A percentile compares a stretch with the other conserved stretches of the same genome.
phyloP scores from a whole-genome alignment of 2,888 invertebrate species.

The Dryocosmus kuriphilus region DNA sequence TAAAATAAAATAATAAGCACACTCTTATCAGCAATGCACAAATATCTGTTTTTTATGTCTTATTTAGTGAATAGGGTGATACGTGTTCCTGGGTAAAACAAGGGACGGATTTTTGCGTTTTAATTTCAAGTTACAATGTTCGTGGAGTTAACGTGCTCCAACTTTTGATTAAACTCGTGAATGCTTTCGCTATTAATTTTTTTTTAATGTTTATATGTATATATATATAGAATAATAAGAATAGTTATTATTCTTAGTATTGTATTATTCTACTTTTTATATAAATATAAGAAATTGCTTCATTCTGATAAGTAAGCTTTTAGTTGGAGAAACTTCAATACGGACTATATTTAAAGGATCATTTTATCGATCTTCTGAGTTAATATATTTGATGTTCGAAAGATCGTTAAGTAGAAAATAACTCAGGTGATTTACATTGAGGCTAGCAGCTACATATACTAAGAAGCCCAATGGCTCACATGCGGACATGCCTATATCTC shows the following conservation, averaged over 20 bases:
- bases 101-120: not conserved
- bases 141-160: not conserved
- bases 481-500: constrained; percentile 21
- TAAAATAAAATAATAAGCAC: not conserved
- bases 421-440: constrained; percentile 17
- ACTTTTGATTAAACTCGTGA: not conserved
- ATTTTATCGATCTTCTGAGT: not conserved
- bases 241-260: no score
- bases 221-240: no score
- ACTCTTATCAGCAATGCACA: not conserved
- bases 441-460: constrained; percentile 3
- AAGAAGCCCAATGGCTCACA: constrained; percentile 7
- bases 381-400: not conserved
- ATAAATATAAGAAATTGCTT: no score
- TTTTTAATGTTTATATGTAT: not conserved
- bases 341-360: not conserved
- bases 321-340: not conserved
- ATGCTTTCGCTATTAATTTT: not conserved
- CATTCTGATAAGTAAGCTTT: no score
- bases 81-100: not conserved
- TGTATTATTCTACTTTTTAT: no score
- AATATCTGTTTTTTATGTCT: constrained; percentile 1
- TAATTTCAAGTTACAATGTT: not conserved
- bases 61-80: not conserved
- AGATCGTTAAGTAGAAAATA: constrained; percentile 22